phyloP scores from a whole-genome alignment of 2,797 vertebrate species.

The Cuculus canorus region DNA sequence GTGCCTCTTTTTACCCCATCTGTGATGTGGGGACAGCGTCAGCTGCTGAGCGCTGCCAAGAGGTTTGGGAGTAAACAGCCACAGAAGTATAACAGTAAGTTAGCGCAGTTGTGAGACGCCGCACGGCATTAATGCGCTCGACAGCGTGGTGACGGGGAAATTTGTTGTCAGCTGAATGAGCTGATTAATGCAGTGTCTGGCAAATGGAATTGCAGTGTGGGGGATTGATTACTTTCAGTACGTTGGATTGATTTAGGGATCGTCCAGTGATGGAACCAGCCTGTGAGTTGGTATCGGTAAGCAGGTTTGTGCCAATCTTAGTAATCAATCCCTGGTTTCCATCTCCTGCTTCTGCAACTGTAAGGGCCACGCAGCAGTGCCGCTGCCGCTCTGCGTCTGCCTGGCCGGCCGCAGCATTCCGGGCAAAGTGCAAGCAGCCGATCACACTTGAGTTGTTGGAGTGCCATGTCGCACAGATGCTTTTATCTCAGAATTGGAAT shows the following conservation, averaged over 20 bases:
- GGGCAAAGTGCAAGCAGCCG: accelerated
- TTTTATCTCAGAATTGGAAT: constrained; percentile 59
- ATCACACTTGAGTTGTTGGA: constrained; percentile 10
- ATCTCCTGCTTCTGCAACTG: accelerated
- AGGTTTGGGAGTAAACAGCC: not conserved
- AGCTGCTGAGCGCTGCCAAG: not conserved
- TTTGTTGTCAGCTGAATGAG: not conserved
- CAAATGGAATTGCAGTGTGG: not conserved
- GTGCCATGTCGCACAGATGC: not conserved
- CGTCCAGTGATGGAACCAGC: not conserved
- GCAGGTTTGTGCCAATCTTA: not conserved
- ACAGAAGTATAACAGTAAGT: accelerated
- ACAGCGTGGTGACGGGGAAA: not conserved
- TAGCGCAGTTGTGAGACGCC: accelerated
- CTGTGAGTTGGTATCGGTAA: not conserved
- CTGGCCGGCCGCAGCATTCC: not conserved
- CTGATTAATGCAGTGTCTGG: not conserved
- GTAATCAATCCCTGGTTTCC: not conserved
- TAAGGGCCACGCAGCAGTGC: accelerated
- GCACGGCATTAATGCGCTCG: accelerated
- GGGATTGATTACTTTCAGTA: not conserved
- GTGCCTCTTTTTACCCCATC: not conserved
- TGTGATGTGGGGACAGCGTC: not conserved
- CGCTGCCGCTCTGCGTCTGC: not conserved
- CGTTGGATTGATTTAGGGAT: not conserved